Conservation (phyloP, 2,113 vertebrate species). For the Sisor rabdophorus region DNA sequence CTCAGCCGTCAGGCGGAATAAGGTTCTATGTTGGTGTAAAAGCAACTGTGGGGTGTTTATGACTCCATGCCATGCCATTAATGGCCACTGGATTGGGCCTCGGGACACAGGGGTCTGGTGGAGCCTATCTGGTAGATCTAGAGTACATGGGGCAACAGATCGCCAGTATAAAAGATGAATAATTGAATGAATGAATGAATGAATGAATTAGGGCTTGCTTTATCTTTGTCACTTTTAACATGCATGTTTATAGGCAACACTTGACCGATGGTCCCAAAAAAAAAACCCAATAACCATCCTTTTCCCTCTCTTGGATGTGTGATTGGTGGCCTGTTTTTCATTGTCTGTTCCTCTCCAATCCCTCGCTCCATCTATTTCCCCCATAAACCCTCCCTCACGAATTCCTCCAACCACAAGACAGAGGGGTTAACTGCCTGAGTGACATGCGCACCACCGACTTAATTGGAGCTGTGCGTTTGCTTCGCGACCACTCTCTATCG, state of each 20-base stretch:
- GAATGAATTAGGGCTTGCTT: not conserved
- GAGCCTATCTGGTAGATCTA: no score
- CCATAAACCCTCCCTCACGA: conserved; percentile 15
- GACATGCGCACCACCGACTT: conserved; percentile 36
- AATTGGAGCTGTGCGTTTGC: conserved; percentile 21
- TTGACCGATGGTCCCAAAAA: not conserved
- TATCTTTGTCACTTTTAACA: not conserved
- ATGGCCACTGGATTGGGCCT: no score
- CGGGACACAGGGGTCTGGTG: no score
- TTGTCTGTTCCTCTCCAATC: conserved; percentile 1
- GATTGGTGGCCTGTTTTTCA: not conserved
- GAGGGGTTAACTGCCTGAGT: conserved; percentile 34
- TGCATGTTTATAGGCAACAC: not conserved
- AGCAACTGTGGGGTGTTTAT: not conserved
- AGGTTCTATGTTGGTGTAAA: not conserved
- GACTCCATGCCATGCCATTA: no score
- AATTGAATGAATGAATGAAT: no score
- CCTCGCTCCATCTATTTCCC: conserved; percentile 29
- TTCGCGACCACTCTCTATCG: conserved; percentile 10
- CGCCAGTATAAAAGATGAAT: no score
- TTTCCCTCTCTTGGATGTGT: not conserved
- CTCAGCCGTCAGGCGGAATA: not conserved
- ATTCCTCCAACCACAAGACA: conserved; percentile 38
- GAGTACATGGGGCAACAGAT: no score
- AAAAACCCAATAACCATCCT: conserved; percentile 8